Evolutionary conservation across 2,113 vertebrate genomes (phyloP).

Genomic region (Phoenicopterus ruber): DNA sequence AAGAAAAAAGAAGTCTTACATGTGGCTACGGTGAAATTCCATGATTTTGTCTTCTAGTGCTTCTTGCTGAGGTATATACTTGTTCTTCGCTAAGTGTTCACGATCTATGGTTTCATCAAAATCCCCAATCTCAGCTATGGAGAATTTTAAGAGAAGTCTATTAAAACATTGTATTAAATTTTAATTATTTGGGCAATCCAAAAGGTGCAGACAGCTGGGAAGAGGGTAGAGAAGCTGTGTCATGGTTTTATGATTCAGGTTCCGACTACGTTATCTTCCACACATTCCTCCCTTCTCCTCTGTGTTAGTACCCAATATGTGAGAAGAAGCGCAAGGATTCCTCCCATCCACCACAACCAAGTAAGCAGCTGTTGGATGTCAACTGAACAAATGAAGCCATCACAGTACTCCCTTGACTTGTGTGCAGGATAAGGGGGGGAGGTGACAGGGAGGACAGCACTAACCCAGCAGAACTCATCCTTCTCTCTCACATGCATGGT

Average conservation of each 20-base stretch:
- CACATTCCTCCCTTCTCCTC: not conserved
- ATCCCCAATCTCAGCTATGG: conserved; percentile 94
- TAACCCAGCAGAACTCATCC: not conserved
- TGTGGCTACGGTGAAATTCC: conserved; percentile 91
- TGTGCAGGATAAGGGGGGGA: not conserved
- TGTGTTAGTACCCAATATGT: not conserved
- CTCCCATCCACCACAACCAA: not conserved
- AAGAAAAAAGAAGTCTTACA: conserved; percentile 74
- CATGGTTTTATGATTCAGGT: not conserved
- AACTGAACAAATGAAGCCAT: not conserved
- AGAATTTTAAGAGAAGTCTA: not conserved
- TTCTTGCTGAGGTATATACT: conserved; percentile 96
- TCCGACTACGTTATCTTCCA: not conserved
- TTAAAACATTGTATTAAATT: not conserved
- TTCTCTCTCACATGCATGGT: not conserved
- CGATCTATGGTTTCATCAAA: conserved; percentile 92
- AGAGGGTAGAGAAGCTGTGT: not conserved
- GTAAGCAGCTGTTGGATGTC: not conserved
- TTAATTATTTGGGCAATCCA: not conserved
- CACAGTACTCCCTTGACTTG: not conserved
- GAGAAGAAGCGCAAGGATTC: not conserved
- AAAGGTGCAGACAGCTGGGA: not conserved
- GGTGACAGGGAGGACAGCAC: not conserved
- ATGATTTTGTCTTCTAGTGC: conserved; percentile 93
- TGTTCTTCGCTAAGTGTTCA: conserved; percentile 94